Percentiles rank a stretch among this genome's conserved stretches.
Evolutionary conservation across 1,140 invertebrate species (phyloP).

Genomic region (Zaprionus kolodkinae): DNA sequence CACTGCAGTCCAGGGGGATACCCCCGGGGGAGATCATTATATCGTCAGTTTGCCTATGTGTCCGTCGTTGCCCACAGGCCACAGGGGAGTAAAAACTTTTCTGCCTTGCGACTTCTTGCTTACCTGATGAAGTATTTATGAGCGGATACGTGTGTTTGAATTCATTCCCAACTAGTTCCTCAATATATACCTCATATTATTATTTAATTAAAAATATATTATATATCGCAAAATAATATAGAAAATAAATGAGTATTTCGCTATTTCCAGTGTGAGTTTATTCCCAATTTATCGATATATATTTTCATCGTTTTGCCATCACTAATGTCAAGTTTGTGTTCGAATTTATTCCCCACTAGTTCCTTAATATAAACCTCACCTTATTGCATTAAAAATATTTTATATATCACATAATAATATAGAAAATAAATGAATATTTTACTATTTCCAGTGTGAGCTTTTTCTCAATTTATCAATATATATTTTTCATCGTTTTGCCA

Average conservation of each 20-base stretch:
- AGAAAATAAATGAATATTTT: not conserved
- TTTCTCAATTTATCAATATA: not conserved
- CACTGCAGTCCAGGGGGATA: slow-evolving; percentile 38
- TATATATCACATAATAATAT: not conserved
- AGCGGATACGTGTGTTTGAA: slow-evolving; percentile 35
- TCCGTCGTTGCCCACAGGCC: slow-evolving; percentile 9
- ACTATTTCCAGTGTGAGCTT: too few relatives aligned
- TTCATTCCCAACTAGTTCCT: slow-evolving; percentile 13
- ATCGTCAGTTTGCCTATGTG: slow-evolving; percentile 70
- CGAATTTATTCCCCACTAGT: slow-evolving; percentile 9
- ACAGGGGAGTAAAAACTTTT: slow-evolving; percentile 44
- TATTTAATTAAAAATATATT: not conserved
- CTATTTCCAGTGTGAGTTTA: too few relatives aligned
- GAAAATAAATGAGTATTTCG: not conserved
- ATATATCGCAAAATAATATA: not conserved
- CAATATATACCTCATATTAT: not conserved
- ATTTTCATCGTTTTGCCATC: not conserved
- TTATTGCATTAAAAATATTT: not conserved
- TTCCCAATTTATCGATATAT: not conserved
- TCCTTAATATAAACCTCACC: not conserved
- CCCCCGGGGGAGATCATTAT: slow-evolving; percentile 79
- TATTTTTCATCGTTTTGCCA: not conserved
- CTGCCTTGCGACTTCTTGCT: slow-evolving; percentile 66
- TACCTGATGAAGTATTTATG: slow-evolving; percentile 77
- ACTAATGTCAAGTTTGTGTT: too few relatives aligned